Conservation (phyloP, 1,140 invertebrate genomes). For the Heliconius himera region DNA sequence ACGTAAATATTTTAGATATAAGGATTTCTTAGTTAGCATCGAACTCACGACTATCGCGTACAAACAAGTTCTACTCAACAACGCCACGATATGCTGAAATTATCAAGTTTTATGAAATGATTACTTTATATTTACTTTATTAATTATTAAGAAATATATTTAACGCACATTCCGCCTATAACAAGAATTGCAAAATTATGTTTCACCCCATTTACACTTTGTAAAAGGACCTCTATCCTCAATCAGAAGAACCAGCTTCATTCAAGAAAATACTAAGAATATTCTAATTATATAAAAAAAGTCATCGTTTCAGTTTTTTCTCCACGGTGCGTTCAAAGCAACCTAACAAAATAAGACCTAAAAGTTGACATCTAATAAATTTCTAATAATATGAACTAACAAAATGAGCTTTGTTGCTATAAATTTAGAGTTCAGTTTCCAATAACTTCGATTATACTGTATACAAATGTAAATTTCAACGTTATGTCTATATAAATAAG, state of each 20-base stretch:
- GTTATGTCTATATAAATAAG: neutral
- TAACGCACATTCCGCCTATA: no score
- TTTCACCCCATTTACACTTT: neutral
- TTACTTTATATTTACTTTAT: no score
- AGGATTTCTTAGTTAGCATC: no score
- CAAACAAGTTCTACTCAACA: no score
- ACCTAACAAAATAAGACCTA: conserved; percentile 4
- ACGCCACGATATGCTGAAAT: no score
- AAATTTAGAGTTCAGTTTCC: neutral
- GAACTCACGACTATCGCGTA: no score
- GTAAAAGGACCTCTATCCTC: neutral
- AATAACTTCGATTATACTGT: neutral
- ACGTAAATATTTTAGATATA: no score
- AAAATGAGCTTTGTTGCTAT: neutral
- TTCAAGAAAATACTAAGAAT: conserved; percentile 5
- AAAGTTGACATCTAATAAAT: neutral
- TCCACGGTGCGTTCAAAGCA: neutral
- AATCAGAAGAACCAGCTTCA: neutral
- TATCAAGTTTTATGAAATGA: no score
- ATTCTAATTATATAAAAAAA: neutral
- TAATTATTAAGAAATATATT: no score
- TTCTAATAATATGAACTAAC: neutral
- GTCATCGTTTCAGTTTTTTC: neutral
- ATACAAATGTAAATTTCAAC: neutral
- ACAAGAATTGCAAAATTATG: no score